Evolutionary conservation across 2,113 vertebrate species (phyloP).

Genomic region (Alexandromys fortis): DNA sequence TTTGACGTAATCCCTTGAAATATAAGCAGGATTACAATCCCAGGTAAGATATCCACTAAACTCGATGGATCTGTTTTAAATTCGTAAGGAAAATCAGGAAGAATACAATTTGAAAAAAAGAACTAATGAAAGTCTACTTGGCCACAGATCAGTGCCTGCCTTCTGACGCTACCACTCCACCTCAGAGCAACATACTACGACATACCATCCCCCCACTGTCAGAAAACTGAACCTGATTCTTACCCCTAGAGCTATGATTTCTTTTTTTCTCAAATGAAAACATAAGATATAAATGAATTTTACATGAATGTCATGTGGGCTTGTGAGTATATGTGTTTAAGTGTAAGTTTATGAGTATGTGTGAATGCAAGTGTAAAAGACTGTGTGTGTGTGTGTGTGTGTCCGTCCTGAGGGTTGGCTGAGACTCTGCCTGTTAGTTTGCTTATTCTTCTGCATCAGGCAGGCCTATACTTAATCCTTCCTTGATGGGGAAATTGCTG

Average conservation of each 20-base stretch:
- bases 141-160: neutral
- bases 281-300: conserved; percentile 72
- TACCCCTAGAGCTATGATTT: conserved; percentile 40
- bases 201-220: neutral
- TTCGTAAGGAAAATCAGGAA: conserved; percentile 9
- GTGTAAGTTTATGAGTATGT: neutral
- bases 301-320: neutral
- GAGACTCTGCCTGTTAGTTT: conserved; percentile 43
- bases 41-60: conserved; percentile 40
- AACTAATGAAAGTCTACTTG: conserved; percentile 26
- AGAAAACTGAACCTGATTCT: conserved; percentile 44
- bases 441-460: conserved; percentile 62
- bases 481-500: conserved; percentile 67
- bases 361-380: too few relatives aligned
- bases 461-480: conserved; percentile 67
- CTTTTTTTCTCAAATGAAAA: conserved; percentile 69
- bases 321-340: neutral
- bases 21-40: conserved; percentile 54
- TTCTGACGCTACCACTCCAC: neutral
- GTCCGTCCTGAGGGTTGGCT: neutral
- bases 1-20: conserved; percentile 61
- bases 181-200: neutral
- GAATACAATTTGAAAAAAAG: conserved; percentile 63
- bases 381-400: conserved; percentile 6
- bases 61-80: conserved; percentile 58